Conservation (phyloP, 2,113 vertebrate genomes). For the Hypanus sabinus region DNA sequence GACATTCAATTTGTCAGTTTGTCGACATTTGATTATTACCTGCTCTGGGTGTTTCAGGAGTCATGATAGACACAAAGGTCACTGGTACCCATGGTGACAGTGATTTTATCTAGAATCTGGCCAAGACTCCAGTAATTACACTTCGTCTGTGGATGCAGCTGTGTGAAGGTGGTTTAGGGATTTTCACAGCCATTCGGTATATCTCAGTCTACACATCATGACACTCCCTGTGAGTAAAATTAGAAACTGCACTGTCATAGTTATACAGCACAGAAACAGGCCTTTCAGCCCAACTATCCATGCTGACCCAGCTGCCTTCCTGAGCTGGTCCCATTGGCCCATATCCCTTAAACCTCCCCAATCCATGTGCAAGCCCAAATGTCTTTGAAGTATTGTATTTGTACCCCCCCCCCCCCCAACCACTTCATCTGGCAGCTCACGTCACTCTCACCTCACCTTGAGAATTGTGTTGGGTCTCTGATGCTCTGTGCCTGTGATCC, state of each 20-base stretch:
- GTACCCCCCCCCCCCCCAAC: no score
- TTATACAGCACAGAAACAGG: no score
- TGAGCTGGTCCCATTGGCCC: no score
- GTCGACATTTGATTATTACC: neutral
- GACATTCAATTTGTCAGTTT: neutral
- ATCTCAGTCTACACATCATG: neutral
- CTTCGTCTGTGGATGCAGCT: neutral
- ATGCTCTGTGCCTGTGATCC: no score
- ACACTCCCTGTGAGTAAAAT: neutral
- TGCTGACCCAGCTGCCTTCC: no score
- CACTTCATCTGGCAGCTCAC: no score
- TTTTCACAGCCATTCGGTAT: neutral
- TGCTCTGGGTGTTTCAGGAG: neutral
- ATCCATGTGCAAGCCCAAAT: no score
- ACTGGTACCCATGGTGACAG: neutral
- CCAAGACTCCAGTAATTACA: neutral
- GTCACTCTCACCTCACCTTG: no score
- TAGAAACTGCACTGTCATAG: neutral
- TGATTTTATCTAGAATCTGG: neutral
- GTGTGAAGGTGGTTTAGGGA: neutral
- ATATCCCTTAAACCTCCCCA: no score
- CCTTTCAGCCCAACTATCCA: no score
- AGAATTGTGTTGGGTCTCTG: no score
- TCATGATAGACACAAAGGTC: neutral
- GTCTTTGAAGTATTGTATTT: no score